These are phyloP conservation scores for Pionites leucogaster DNA, from an alignment of 2,113 vertebrate species.

Conservation along the genomic window DNA sequence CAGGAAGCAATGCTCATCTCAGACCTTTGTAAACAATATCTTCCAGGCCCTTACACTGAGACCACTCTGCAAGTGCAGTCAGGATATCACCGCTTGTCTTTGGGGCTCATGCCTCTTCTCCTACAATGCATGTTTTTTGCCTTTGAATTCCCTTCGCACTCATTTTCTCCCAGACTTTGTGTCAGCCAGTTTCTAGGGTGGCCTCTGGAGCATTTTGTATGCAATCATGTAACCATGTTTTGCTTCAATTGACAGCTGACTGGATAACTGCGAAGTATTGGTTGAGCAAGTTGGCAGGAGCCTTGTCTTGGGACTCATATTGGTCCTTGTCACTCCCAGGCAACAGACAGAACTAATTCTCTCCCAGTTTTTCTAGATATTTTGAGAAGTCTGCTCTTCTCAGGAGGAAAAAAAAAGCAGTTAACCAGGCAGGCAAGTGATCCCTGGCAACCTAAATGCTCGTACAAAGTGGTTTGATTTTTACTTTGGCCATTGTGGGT, in stretches of 20 bases:
- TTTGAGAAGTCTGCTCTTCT: not conserved
- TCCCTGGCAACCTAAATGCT: not conserved
- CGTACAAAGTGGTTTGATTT: not conserved
- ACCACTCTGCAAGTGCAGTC: not conserved
- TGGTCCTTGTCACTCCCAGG: not conserved
- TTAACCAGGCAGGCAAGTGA: not conserved
- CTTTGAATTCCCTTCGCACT: not conserved
- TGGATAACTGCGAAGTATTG: not conserved
- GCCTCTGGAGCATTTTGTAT: not conserved
- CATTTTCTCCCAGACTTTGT: not conserved
- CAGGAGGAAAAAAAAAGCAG: not conserved
- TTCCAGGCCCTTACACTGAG: not conserved
- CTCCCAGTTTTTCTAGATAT: not conserved
- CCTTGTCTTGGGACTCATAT: not conserved
- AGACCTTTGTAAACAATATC: not conserved
- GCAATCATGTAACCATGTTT: not conserved
- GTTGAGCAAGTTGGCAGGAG: not conserved
- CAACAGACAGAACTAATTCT: not conserved
- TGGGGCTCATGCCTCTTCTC: not conserved
- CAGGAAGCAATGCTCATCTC: not conserved
- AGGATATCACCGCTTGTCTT: not conserved
- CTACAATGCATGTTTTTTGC: not conserved
- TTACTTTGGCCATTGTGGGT: not conserved
- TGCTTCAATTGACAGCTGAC: not conserved
- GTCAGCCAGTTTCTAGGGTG: not conserved